Base-by-base conservation (phyloP, 2,113 vertebrate species). In the Danionella cerebrum region DNA sequence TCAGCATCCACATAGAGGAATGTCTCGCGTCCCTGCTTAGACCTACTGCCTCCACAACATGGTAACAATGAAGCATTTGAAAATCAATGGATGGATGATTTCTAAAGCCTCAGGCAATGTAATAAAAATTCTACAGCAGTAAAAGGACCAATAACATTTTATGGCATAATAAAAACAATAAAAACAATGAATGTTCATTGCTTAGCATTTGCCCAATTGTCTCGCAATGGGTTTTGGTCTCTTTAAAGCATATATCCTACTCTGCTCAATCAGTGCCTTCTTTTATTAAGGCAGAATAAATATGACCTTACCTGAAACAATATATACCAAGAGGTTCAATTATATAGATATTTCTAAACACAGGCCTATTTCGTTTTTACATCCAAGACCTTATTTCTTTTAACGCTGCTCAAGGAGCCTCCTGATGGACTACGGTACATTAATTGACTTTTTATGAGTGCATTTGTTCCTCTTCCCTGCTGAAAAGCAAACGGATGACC, bases 161-260 rank as follows among this genome's bases (percentile, higher is more conserved):
- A 76, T 66, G 68, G 62, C n/a, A n/a, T n/a, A n/a, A n/a, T n/a
- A n/a, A n/a, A n/a, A n/a, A 77, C 74, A 70, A 73, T 67, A 72
- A 74, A 65, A 59, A 59, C 73, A 74, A 77, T 76, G 65, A 54
- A 76, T 76, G 62, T 69, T 62, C 54, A 75, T 44, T 52, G 51
- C 38, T 67, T 67, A 27, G 52, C 58, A 55, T 63, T 19, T 3
- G 44, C 10, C 31, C 64, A 27, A 64, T 70, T 42, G 59, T 64
- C 27, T 71, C 22, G 10, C 19, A 33, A 67, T 62, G 21, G 7
- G 8, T 9, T 45, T 57, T 19, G 33, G 7, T 27, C 16, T 45
- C 42, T 41, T 19, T 60, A 45, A 45, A 60, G 35, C 11, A n/a
- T n/a, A n/a, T n/a, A n/a, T n/a, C n/a, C n/a, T n/a, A n/a, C n/a